These are phyloP conservation scores for Muscicapa striata DNA, from an alignment of 2,797 vertebrate genomes.

Conservation along the genomic window DNA sequence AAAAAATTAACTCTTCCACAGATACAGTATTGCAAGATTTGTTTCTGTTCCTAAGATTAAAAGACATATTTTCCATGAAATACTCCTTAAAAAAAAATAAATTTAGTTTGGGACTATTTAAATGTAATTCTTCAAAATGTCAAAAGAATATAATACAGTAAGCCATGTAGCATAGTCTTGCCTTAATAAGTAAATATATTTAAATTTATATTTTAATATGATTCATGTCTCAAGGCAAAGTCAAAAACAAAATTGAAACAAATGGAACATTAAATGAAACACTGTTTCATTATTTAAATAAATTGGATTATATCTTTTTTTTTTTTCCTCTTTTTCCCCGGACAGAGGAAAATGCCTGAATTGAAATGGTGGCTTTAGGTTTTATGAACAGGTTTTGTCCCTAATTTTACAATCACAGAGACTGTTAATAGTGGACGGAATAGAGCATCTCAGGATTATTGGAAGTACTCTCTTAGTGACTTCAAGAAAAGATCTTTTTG, in stretches of 20 bases:
- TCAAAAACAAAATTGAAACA: neutral
- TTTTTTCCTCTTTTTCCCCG: neutral
- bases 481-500: neutral
- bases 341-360: neutral
- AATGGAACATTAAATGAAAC: neutral
- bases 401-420: neutral
- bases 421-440: neutral
- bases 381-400: neutral
- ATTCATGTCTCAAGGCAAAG: neutral
- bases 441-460: neutral
- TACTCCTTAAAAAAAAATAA: neutral
- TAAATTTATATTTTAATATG: conserved; percentile 11
- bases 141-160: neutral
- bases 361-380: neutral
- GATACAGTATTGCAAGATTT: neutral
- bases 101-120: neutral
- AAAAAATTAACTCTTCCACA: neutral
- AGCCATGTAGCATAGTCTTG: neutral
- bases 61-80: neutral
- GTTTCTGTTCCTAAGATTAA: neutral
- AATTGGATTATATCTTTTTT: neutral
- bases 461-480: neutral
- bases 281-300: neutral
- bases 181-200: neutral
- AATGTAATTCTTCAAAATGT: neutral